Evolutionary conservation across 2,113 vertebrate species (phyloP).

Genomic region (Oceanodroma tethys): DNA sequence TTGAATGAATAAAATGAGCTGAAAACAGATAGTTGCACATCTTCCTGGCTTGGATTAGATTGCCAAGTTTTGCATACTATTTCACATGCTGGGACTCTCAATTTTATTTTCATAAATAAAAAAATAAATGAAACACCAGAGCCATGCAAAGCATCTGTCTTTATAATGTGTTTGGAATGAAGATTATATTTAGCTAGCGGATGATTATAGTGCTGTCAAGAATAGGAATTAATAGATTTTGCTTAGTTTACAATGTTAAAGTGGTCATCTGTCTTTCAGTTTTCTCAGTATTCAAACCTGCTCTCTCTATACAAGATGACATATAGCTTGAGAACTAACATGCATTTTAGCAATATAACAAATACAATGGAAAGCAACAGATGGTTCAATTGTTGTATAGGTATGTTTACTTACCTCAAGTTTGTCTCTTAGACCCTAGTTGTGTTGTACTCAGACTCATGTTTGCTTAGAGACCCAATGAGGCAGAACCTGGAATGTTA

Average conservation of each 20-base stretch:
- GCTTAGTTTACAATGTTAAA: not conserved
- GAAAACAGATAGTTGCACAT: not conserved
- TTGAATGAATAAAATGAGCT: not conserved
- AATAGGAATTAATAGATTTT: not conserved
- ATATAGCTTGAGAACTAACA: not conserved
- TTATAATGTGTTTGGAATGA: not conserved
- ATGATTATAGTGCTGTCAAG: not conserved
- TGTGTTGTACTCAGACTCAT: slow-evolving; percentile 99
- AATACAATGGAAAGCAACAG: slow-evolving; percentile 42
- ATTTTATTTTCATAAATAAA: slow-evolving; percentile 12
- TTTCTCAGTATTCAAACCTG: not conserved
- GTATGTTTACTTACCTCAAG: slow-evolving; percentile 88
- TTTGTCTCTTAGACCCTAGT: slow-evolving; percentile 97
- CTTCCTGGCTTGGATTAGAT: not conserved
- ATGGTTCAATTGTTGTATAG: not conserved
- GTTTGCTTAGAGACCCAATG: slow-evolving; percentile 99
- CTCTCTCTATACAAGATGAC: not conserved
- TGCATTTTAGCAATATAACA: not conserved
- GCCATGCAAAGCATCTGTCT: slow-evolving; percentile 54
- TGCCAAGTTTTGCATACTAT: not conserved
- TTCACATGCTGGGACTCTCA: not conserved
- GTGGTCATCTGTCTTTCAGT: not conserved
- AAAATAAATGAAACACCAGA: not conserved
- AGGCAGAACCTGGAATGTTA: slow-evolving; percentile 99
- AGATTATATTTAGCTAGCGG: not conserved